These are phyloP conservation scores for Ceratina australensis DNA, from an alignment of 1,140 invertebrate genomes.

Conservation along the genomic window DNA sequence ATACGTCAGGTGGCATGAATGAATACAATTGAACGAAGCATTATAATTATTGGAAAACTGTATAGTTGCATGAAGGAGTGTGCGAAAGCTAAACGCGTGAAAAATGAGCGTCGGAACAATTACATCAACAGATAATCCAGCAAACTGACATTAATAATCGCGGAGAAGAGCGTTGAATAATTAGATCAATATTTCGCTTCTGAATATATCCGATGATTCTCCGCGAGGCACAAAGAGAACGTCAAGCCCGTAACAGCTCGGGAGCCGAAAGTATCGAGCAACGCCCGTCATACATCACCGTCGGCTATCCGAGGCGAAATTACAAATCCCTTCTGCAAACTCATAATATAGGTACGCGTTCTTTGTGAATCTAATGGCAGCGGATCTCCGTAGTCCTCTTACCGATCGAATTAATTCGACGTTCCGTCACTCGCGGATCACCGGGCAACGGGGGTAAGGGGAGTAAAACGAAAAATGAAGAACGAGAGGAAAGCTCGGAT, in stretches of 20 bases:
- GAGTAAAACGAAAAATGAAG: not conserved
- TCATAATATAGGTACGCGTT: not conserved
- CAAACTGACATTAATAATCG: no score
- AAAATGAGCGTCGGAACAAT: no score
- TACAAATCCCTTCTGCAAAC: constrained; percentile 15
- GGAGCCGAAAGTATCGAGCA: constrained; percentile 2
- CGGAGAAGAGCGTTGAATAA: no score
- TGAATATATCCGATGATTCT: not conserved
- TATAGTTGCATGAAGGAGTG: no score
- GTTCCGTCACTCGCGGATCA: constrained; percentile 14
- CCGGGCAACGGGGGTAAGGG: not conserved
- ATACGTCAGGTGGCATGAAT: no score
- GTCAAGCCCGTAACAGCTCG: constrained; percentile 3
- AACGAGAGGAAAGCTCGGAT: constrained; percentile 12
- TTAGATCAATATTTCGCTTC: not conserved
- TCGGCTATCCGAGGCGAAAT: constrained; percentile 5
- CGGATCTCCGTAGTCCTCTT: constrained; percentile 2
- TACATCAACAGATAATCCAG: no score
- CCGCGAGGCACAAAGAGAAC: not conserved
- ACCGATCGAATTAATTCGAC: constrained; percentile 30
- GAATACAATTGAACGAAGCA: no score
- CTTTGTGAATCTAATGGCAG: constrained; percentile 12
- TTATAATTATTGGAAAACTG: no score
- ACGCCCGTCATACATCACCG: constrained; percentile 7
- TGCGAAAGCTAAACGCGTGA: no score